Percentiles rank a stretch among this genome's conserved stretches.
These are phyloP conservation scores for Uloborus plumipes DNA, from an alignment of 2,888 invertebrate genomes.

Conservation along the genomic window DNA sequence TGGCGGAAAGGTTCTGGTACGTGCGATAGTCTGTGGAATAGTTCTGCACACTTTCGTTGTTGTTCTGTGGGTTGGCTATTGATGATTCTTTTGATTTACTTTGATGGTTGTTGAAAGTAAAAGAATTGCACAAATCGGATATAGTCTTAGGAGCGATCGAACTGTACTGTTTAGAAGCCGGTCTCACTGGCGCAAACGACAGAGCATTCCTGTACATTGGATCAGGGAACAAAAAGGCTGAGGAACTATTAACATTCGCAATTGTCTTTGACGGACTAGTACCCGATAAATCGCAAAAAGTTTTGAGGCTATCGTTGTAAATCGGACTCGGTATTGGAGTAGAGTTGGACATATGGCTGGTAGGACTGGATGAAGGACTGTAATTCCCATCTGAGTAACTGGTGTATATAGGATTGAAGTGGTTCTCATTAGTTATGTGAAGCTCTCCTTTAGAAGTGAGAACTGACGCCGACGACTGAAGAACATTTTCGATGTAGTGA, in stretches of 20 bases:
- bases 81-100: conserved; percentile 8
- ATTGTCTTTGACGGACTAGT: conserved; percentile 33
- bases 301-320: conserved; percentile 17
- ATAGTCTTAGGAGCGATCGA: conserved; percentile 49
- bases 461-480: not conserved
- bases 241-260: not conserved
- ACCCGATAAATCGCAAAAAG: conserved; percentile 42
- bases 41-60: not conserved
- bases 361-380: conserved; percentile 48
- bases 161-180: conserved; percentile 7
- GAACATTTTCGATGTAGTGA: conserved; percentile 18
- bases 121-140: conserved; percentile 38
- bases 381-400: conserved; percentile 47
- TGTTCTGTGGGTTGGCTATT: not conserved
- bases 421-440: conserved; percentile 15
- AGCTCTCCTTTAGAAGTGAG: conserved; percentile 20
- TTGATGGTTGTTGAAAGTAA: conserved; percentile 27
- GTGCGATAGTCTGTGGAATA: conserved; percentile 5
- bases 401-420: conserved; percentile 20
- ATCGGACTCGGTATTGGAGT: conserved; percentile 30
- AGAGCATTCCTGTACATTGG: not conserved
- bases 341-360: conserved; percentile 16
- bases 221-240: conserved; percentile 38
- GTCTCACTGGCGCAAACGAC: not conserved
- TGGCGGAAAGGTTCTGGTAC: not conserved